Evolutionary conservation across 2,113 vertebrate species (phyloP).

Genomic region (Sorex araneus): DNA sequence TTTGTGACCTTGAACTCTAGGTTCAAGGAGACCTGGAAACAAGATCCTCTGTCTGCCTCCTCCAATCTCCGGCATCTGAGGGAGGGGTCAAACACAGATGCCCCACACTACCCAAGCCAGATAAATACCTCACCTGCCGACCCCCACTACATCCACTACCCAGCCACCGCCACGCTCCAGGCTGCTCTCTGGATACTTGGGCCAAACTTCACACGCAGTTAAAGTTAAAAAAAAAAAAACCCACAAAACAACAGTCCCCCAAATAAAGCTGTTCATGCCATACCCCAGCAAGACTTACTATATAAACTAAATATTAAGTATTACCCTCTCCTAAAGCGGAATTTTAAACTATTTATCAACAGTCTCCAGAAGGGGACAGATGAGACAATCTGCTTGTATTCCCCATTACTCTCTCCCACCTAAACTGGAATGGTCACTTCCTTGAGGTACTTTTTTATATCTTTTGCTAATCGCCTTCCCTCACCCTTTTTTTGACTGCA

Average conservation of each 20-base stretch:
- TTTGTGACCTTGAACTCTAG: too few species aligned
- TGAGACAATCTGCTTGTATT: not conserved
- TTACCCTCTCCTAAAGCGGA: not conserved
- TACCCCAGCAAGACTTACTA: not conserved
- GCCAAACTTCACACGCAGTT: too few species aligned
- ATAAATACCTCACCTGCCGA: too few species aligned
- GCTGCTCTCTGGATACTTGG: too few species aligned
- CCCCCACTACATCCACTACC: too few species aligned
- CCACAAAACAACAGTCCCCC: rapidly evolving
- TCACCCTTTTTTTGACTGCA: not conserved
- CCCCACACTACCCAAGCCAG: too few species aligned
- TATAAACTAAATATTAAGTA: not conserved
- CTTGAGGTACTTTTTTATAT: not conserved
- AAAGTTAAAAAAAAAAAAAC: not conserved
- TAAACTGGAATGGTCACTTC: not conserved
- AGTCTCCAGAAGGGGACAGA: not conserved
- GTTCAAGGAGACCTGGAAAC: too few species aligned
- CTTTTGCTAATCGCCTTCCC: not conserved
- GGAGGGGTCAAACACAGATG: too few species aligned
- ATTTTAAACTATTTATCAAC: not conserved
- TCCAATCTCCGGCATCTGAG: too few species aligned
- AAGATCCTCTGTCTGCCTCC: too few species aligned
- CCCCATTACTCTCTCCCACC: not conserved
- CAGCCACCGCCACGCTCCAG: too few species aligned
- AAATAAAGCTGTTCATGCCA: not conserved